Evolutionary conservation across 2,113 vertebrate genomes (phyloP), one percentile per base, ranked within the genome.

Genomic region (Hipposideros armiger): DNA sequence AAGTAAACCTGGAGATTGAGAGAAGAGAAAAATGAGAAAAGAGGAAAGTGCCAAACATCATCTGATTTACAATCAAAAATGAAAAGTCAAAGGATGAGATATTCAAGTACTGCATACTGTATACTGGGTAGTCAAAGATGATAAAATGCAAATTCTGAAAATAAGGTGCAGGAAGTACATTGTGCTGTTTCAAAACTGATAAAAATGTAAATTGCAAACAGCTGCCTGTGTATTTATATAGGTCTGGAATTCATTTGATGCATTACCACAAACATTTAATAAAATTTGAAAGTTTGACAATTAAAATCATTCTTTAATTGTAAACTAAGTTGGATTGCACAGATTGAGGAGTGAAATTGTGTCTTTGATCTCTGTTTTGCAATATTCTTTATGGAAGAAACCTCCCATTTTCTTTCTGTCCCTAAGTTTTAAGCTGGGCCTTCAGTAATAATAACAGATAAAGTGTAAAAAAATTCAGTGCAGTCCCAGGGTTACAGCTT

Each of bases 41-140:
- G 95, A 98, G 94, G 95, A 94, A 97, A 96, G 74, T 95, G 58
- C 10, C 24, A 80, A 64, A 47, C 22, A 30, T 98, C 88, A 92
- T 97, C 92, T 96, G 93, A 90, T 95, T 98, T 69, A 90, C 73
- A 97, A 98, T 97, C 97, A 98, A 97, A 98, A 97, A 88, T 95
- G 95, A 95, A 97, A 98, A 96, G 69, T 96, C 64, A 94, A 97
- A 95, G 91, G 96, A 97, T 86, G 82, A 95, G 94, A 92, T 96
- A 88, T 73, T 96, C 95, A 98, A 92, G 96, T 95, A 91, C 88
- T 97, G 89, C 87, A 91, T 94, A 95, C 66, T 97, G 45, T 94
- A 93, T 87, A 90, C 52, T 94, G 94, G 88, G 92, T 91, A 95
- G 20, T 5, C 62, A 97, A 97, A 90, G 95, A 95, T 77, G 90